phyloP scores from a whole-genome alignment of 2,113 vertebrate genomes.

The Apistogramma diplotaenia region DNA sequence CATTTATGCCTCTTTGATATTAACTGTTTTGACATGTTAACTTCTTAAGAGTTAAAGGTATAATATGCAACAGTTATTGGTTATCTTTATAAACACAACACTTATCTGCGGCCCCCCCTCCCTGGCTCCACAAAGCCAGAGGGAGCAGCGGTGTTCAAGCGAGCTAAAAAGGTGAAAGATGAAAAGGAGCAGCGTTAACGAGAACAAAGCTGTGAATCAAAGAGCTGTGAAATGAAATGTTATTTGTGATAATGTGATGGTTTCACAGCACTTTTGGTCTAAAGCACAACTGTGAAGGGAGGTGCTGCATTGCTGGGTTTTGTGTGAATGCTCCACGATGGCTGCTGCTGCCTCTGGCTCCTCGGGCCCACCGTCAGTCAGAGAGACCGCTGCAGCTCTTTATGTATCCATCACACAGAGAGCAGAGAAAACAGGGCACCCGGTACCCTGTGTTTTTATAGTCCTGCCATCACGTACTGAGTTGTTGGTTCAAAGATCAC shows the following conservation, averaged over 20 bases:
- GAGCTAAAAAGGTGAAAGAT: not conserved
- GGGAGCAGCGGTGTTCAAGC: not conserved
- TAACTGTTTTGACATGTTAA: not conserved
- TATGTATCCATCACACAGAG: not conserved
- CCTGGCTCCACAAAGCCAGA: not conserved
- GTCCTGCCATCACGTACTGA: not conserved
- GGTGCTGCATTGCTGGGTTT: not conserved
- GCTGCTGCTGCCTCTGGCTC: not conserved
- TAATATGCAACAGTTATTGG: not conserved
- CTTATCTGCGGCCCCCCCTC: not conserved
- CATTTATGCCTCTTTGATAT: slow-evolving; percentile 56
- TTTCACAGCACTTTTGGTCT: not conserved
- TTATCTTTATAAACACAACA: not conserved
- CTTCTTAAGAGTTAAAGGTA: not conserved
- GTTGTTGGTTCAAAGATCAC: not conserved
- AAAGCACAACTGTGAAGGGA: not conserved
- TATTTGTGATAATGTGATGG: not conserved
- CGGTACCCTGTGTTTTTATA: not conserved
- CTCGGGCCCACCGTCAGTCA: not conserved
- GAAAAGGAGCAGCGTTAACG: not conserved
- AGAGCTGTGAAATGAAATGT: not conserved
- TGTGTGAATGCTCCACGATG: not conserved
- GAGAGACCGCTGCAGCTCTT: not conserved
- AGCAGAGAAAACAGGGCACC: not conserved
- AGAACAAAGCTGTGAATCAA: not conserved